Conservation (phyloP, 2,113 vertebrate genomes). For the Edolisoma coerulescens region DNA sequence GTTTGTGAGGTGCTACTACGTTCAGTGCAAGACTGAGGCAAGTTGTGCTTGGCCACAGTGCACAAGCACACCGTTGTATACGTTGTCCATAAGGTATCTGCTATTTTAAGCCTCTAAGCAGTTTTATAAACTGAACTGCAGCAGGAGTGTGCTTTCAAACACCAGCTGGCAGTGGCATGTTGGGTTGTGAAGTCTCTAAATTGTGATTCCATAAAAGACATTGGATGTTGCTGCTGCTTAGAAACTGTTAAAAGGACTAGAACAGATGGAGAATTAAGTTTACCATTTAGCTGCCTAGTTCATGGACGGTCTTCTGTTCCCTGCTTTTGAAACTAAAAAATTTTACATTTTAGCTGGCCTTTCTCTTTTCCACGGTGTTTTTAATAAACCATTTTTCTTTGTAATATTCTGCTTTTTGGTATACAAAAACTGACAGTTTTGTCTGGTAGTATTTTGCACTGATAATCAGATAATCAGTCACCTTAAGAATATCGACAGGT, state of each 20-base stretch:
- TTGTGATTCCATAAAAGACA: not conserved
- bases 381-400: not conserved
- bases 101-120: not conserved
- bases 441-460: not conserved
- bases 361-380: not conserved
- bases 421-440: not conserved
- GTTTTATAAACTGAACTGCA: not conserved
- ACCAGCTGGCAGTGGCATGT: not conserved
- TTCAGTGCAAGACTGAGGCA: not conserved
- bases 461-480: not conserved
- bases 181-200: not conserved
- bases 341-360: not conserved
- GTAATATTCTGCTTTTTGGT: not conserved
- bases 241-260: not conserved
- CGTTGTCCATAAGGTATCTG: not conserved
- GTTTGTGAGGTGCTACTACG: not conserved
- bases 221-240: not conserved
- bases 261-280: conserved; percentile 6
- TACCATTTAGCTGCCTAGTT: not conserved
- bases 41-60: not conserved
- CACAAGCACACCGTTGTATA: not conserved
- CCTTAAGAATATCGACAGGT: not conserved
- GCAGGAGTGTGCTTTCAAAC: not conserved
- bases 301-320: not conserved
- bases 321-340: not conserved